Base-by-base conservation (phyloP, 2,888 invertebrate species). In the Phortica magna region DNA sequence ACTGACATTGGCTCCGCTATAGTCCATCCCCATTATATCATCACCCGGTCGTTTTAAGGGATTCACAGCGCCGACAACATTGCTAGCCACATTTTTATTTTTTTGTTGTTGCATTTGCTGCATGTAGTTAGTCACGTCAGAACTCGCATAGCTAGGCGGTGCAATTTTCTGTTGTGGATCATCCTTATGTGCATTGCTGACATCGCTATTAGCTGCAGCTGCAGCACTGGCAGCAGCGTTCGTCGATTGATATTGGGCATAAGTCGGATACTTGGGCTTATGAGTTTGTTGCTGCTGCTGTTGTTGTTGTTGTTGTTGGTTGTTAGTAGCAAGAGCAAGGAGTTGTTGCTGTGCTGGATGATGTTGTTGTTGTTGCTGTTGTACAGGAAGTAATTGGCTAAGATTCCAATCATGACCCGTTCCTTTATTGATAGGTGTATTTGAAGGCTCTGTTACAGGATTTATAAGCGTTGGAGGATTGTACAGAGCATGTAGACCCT, bases 81-180 rank as follows among this genome's bases (percentile, higher is more conserved):
- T 71, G 9, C 73, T 55, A 1, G 68, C 17, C 12, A 67, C 75
- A 77, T 84, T 65, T 83, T 89, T 80, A 57, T 81, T 0, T 22
- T 61, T n/a, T 19, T 61, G 82, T 39, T 48, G 72, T 64, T 80
- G 81, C 80, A 84, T 83, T 73, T 89, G 90, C 53, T 90, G 90
- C 90, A 90, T 90, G 77, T 90, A 90, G 0, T 85, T 89, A 1
- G 89, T 85, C 89, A 90, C 89, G 67, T 90, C 90, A 42, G 22
- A 53, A 14, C 82, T 88, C 22, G 82, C 81, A 42, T 85, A 84
- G 7, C 77, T 86, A 0, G 85, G 88, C 1, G 88, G 84, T 68
- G 83, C 78, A 73, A 85, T 85, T 57, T 84, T 84, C 39, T 83
- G 85, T 1, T 74, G 74, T 19, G 71, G 55, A 53, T 65, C 14